Evolutionary conservation across 2,888 invertebrate species (phyloP).

Genomic region (Cyclophora albipunctata): DNA sequence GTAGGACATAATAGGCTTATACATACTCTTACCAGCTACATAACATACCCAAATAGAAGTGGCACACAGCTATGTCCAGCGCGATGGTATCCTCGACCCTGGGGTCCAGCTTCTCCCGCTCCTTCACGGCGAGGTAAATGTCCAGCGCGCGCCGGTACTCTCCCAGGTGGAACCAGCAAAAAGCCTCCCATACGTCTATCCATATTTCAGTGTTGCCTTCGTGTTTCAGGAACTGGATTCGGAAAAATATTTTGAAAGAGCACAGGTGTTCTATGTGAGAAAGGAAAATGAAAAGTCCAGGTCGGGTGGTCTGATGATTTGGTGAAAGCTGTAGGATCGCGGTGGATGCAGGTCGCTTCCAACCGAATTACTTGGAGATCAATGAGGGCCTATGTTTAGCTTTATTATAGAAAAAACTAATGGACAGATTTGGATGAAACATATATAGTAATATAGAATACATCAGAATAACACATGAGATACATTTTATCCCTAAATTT

Average conservation of each 20-base stretch:
- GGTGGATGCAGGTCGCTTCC: too few relatives aligned
- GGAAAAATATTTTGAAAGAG: not conserved
- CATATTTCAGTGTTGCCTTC: constrained; percentile 55
- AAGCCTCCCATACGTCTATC: constrained; percentile 91
- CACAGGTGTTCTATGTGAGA: not conserved
- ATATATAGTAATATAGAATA: too few relatives aligned
- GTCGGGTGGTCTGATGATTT: too few relatives aligned
- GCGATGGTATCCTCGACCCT: constrained; percentile 77
- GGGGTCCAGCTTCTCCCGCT: constrained; percentile 54
- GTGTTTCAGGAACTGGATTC: constrained; percentile 51
- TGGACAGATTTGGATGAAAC: too few relatives aligned
- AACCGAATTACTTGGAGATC: too few relatives aligned
- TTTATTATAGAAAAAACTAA: too few relatives aligned
- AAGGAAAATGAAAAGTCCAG: too few relatives aligned
- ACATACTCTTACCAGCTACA: not conserved
- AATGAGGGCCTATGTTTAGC: too few relatives aligned
- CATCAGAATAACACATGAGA: too few relatives aligned
- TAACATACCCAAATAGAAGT: constrained; percentile 89
- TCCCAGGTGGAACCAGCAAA: constrained; percentile 96
- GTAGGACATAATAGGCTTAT: too few relatives aligned
- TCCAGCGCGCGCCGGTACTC: constrained; percentile 90
- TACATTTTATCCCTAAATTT: too few relatives aligned
- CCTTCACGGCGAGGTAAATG: constrained; percentile 76
- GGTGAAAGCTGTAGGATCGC: too few relatives aligned
- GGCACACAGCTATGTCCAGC: constrained; percentile 93